A percentile compares a stretch with the other conserved stretches of the same genome.
These are phyloP conservation scores for Ochotona princeps DNA, from an alignment of 2,113 vertebrate species.

Conservation along the genomic window DNA sequence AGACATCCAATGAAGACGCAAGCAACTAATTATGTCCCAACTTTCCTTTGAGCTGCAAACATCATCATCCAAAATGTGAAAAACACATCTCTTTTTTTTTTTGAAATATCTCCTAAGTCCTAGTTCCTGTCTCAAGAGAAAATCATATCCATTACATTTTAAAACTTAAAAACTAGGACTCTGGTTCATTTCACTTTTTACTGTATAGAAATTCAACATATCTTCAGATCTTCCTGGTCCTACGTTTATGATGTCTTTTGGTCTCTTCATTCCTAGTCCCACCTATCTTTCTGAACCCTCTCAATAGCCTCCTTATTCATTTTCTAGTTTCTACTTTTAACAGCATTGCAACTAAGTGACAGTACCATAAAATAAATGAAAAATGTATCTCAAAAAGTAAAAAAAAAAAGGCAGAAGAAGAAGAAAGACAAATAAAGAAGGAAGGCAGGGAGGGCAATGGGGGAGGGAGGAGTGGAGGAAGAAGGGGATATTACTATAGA, in stretches of 20 bases:
- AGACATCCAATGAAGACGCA: not conserved
- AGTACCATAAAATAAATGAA: not conserved
- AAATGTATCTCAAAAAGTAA: not conserved
- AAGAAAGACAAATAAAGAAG: not conserved
- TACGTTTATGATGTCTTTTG: not conserved
- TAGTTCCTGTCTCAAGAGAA: not conserved
- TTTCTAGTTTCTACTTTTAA: not conserved
- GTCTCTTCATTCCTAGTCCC: not conserved
- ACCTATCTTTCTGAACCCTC: not conserved
- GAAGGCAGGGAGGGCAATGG: not conserved
- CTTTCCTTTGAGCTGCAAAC: not conserved
- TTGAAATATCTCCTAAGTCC: not conserved
- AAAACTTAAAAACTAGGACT: not conserved
- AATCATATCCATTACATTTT: not conserved
- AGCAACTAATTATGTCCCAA: not conserved
- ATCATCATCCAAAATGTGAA: not conserved
- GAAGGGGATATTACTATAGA: not conserved
- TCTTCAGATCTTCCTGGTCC: not conserved
- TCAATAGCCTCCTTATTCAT: not conserved
- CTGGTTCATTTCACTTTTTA: not conserved
- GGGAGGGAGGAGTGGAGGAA: not conserved
- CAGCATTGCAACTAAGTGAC: not conserved
- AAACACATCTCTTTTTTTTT: not conserved
- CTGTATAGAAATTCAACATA: not conserved
- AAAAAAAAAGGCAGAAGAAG: too few species aligned